Evolutionary conservation across 2,113 vertebrate species (phyloP).

Genomic region (Rhipidura dahli): DNA sequence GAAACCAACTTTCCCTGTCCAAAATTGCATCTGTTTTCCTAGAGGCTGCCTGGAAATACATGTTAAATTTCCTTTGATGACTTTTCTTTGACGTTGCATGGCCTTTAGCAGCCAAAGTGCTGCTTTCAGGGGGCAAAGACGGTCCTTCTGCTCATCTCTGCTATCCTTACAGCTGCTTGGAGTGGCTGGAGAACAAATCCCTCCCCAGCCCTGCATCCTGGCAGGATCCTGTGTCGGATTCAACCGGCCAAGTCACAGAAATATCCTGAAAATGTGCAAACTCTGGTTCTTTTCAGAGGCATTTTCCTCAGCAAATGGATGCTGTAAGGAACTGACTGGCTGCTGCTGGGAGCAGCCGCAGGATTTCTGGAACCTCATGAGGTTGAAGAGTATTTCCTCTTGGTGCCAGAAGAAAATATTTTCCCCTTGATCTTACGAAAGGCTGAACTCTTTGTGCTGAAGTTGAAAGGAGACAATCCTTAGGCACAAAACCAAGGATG

Average conservation of each 20-base stretch:
- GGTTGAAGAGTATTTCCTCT: neutral
- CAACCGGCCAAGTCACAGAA: neutral
- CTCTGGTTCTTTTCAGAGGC: neutral
- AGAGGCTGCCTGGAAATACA: neutral
- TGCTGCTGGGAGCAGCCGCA: neutral
- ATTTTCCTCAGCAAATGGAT: neutral
- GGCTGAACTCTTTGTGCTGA: neutral
- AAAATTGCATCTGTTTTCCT: neutral
- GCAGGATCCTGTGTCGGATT: fast-evolving
- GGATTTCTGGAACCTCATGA: neutral
- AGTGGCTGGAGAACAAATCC: neutral
- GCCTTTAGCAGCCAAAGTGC: neutral
- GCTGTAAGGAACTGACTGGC: neutral
- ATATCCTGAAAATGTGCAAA: constrained; percentile 10
- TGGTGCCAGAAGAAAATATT: neutral
- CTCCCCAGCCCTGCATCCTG: neutral
- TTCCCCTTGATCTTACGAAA: neutral
- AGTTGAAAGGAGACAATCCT: neutral
- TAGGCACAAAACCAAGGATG: neutral
- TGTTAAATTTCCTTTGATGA: neutral
- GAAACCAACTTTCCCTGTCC: neutral
- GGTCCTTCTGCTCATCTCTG: neutral
- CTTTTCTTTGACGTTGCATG: neutral
- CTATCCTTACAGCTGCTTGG: neutral
- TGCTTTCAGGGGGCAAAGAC: neutral